Evolutionary conservation across 2,113 vertebrate species (phyloP), one percentile per base, ranked within the genome.

Genomic region (Myotis brandtii): DNA sequence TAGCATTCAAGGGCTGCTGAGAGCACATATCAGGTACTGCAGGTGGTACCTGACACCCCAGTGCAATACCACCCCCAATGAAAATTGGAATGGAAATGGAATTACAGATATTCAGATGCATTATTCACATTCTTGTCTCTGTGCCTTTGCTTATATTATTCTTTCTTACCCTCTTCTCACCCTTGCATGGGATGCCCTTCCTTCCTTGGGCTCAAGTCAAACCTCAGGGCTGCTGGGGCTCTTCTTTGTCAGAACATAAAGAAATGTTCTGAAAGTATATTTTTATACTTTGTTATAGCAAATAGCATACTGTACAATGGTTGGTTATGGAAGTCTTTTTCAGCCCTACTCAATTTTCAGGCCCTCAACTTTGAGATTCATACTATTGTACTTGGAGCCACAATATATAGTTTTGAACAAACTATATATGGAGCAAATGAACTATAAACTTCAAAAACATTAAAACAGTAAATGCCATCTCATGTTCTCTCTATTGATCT

Each of bases 271-370:
- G n/a, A 52, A 1, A 89, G 0, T 32, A 86, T 43, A 23, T 89
- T 69, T 93, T 94, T 52, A 70, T n/a, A 54, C 2, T 48, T 67
- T 6, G 32, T 56, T 88, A 91, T 48, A 80, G 40, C 67, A 91
- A 91, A 79, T 12, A 54, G 20, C 14, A 75, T 54, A 72, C 30
- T 59, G 18, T 34, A 89, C 2, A 43, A 1, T 37, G 20, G 30
- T 73, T 73, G 76, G 11, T 88, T 54, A 34, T 56, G 3, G 43
- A 67, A 43, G 23, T 40, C 2, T 50, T 21, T 86, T 67, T 75
- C 62, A 89, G 6, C 21, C 18, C 32, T 30, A 27, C 6, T 89
- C 75, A 80, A 6, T 48, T 93, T 72, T 88, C 50, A 96, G 25
- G 25, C 46, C 32, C 77, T 93, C 32, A 81, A 16, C 12, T 76